Percentiles rank a stretch among this genome's conserved stretches.
phyloP scores from a whole-genome alignment of 1,140 invertebrate species.

The Sycobia sp. region DNA sequence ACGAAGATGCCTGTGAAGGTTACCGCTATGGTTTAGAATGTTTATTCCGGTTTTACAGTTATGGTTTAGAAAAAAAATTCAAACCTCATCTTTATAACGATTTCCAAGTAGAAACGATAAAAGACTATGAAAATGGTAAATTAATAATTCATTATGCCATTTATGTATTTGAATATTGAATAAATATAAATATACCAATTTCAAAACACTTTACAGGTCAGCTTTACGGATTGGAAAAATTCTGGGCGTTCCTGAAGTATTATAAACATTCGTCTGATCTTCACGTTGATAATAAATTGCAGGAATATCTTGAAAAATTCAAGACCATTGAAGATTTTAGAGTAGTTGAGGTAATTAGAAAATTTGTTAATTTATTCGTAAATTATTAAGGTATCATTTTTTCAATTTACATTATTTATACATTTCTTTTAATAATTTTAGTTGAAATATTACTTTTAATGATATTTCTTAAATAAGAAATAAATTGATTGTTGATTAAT shows the following conservation, averaged over 20 bases:
- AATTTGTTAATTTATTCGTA: not conserved
- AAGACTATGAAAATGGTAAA: constrained; percentile 85
- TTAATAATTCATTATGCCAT: no score
- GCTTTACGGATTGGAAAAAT: constrained; percentile 97
- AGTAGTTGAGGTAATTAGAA: constrained; percentile 73
- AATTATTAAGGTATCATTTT: constrained; percentile 13
- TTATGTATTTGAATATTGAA: not conserved
- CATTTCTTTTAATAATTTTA: not conserved
- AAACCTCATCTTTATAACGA: constrained; percentile 90
- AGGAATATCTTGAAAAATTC: constrained; percentile 83
- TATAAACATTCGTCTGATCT: constrained; percentile 81
- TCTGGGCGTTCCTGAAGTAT: constrained; percentile 98
- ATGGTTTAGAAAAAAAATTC: constrained; percentile 95
- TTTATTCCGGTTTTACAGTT: constrained; percentile 98
- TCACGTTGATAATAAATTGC: constrained; percentile 80
- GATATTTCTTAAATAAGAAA: no score
- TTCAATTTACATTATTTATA: not conserved
- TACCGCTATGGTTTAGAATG: constrained; percentile 94
- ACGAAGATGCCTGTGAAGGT: constrained; percentile 89
- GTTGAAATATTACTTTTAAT: not conserved
- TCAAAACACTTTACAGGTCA: constrained; percentile 70
- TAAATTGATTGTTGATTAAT: no score
- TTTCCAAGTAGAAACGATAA: constrained; percentile 92
- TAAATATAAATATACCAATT: not conserved
- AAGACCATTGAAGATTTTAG: constrained; percentile 95